Evolutionary conservation across 2,888 invertebrate species (phyloP), one percentile per base, ranked within the genome.

Genomic region (Drosophila anomalata): DNA sequence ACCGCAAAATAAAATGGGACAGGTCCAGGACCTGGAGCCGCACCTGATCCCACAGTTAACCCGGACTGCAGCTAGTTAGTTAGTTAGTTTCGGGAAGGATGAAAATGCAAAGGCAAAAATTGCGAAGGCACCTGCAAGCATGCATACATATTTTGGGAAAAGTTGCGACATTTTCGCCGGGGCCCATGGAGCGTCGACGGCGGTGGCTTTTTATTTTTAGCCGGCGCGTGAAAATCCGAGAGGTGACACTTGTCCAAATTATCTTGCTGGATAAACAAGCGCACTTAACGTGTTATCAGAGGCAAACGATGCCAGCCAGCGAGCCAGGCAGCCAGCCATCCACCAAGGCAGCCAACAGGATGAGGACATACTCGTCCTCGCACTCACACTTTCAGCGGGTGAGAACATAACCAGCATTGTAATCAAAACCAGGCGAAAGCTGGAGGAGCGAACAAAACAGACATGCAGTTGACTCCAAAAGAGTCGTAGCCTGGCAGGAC

Each of bases 181-280:
- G 17, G 11, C 20, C 20, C n/a, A 7, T 14, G 20, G 41, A 42
- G 50, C 31, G 50, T 7, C 31, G 50, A 59, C 31, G 48, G 24
- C 39, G 69, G 59, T 20, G 26, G 33, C 52, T 56, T 57, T 70
- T 66, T 71, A 61, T 69, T 72, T 68, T 61, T 57, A 57, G 61
- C 46, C 62, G 69, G 56, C 79, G 83, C 86, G 88, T 85, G 87
- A 83, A 84, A 84, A 84, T 81, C 78, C 80, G 73, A 83, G 77
- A 86, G 81, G 87, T 88, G 87, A 80, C 87, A 88, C 79, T 87
- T 87, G 85, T 85, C 82, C 87, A 88, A 85, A 88, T 87, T 82
- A 88, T 87, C 82, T 87, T 87, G 76, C 73, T 58, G 82, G 80
- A 85, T 87, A 87, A 88, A 80, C 79, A 85, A 83, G 87, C 78